phyloP scores from a whole-genome alignment of 1,140 invertebrate genomes.

The Lepidurus apus region DNA sequence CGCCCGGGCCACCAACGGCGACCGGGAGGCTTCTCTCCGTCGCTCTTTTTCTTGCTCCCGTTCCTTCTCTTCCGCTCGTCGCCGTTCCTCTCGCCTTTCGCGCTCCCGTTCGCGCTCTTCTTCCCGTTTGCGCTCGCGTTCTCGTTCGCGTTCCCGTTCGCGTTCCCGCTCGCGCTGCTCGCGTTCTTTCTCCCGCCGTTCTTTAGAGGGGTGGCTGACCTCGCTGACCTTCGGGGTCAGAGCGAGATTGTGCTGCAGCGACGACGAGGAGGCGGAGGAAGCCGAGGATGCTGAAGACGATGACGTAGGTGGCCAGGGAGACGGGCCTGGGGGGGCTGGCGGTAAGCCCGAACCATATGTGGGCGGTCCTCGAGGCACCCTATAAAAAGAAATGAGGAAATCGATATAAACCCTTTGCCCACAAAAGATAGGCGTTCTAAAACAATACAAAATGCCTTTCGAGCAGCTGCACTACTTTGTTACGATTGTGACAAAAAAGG shows the following conservation, averaged over 20 bases:
- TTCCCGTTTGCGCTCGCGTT: constrained; percentile 17
- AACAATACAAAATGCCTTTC: background rate
- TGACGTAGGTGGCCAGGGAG: background rate
- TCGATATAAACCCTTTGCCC: background rate
- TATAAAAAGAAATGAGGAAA: background rate
- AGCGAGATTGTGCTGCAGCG: constrained; percentile 76
- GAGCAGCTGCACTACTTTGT: background rate
- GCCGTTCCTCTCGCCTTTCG: constrained; percentile 27
- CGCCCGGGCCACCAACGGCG: constrained; percentile 25
- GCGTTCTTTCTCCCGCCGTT: constrained; percentile 39
- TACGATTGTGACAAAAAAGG: too few relatives aligned
- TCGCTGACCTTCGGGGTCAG: constrained; percentile 87
- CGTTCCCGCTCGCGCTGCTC: constrained; percentile 43
- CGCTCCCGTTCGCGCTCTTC: constrained; percentile 12
- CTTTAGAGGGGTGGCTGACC: constrained; percentile 45
- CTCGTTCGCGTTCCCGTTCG: constrained; percentile 42
- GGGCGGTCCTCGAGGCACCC: background rate
- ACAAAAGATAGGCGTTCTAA: background rate
- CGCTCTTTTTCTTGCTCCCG: constrained; percentile 35
- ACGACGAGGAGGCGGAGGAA: constrained; percentile 57
- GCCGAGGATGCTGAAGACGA: constrained; percentile 33
- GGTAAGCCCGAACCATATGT: background rate
- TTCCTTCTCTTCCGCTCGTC: constrained; percentile 34
- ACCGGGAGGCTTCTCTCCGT: constrained; percentile 20
- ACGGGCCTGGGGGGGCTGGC: background rate